Evolutionary conservation across 2,113 vertebrate species (phyloP).

Genomic region (Oreocharis arfaki): DNA sequence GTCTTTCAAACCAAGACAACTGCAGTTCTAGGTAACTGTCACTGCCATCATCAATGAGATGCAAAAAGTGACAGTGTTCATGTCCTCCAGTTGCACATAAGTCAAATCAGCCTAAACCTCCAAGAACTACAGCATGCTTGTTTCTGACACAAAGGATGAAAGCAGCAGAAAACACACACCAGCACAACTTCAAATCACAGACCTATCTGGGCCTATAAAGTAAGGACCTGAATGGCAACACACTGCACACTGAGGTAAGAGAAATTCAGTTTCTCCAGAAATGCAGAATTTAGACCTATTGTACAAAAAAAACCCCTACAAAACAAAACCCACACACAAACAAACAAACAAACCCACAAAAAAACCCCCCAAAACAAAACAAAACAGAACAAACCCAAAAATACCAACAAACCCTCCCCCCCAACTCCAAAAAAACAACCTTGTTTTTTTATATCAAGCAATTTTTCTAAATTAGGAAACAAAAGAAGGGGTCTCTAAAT

Average conservation of each 20-base stretch:
- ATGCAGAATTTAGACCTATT: neutral
- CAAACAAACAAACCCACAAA: neutral
- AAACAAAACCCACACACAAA: neutral
- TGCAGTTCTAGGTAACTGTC: neutral
- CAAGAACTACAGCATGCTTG: neutral
- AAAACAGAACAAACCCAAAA: too few relatives aligned
- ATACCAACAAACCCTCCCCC: neutral
- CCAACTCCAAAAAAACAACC: too few relatives aligned
- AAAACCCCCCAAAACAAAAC: neutral
- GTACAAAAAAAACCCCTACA: neutral
- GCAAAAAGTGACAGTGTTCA: neutral
- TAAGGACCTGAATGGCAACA: neutral
- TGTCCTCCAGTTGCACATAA: neutral
- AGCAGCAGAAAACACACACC: neutral
- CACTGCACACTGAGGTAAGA: neutral
- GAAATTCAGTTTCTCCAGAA: neutral
- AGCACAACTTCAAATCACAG: neutral
- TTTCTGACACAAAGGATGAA: neutral
- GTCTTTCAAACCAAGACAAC: too few relatives aligned
- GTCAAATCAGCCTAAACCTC: neutral
- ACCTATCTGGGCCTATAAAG: neutral
- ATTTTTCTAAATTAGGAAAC: neutral
- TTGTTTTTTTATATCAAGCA: neutral
- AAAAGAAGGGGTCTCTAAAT: neutral
- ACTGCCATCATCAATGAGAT: neutral